Evolutionary conservation across 1,140 invertebrate genomes (phyloP).

Genomic region (Atta texana): DNA sequence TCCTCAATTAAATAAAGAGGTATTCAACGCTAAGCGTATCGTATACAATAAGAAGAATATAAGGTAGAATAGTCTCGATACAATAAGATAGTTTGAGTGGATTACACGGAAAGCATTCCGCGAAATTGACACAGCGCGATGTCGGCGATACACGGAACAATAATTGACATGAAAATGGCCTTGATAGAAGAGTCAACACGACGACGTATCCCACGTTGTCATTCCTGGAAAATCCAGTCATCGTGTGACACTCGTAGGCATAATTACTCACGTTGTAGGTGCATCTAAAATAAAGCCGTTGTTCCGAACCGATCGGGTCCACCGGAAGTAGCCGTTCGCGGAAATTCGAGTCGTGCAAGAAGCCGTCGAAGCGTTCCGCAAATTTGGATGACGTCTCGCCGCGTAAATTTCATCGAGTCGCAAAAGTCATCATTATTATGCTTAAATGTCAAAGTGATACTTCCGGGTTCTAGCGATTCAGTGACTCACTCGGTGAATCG

Average conservation of each 20-base stretch:
- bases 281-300: not conserved
- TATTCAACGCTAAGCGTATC: not conserved
- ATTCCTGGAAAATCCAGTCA: conserved; percentile 63
- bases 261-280: conserved; percentile 4
- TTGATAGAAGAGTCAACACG: not conserved
- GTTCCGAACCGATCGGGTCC: not conserved
- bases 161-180: conserved; percentile 33
- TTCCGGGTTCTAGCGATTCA: not conserved
- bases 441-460: not conserved
- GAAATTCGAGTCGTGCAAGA: conserved; percentile 25
- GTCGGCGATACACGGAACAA: conserved; percentile 5
- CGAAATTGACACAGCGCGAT: conserved; percentile 27
- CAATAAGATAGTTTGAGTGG: not conserved
- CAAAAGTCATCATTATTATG: conserved; percentile 13
- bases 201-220: conserved; percentile 13
- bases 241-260: conserved; percentile 19
- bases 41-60: not conserved
- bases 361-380: not conserved
- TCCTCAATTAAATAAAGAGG: not conserved
- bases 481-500: conserved; percentile 37
- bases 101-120: conserved; percentile 32
- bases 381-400: not conserved
- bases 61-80: not conserved
- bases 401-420: conserved; percentile 5
- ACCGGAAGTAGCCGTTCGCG: not conserved